Percentiles rank a stretch among this genome's conserved stretches.
phyloP scores from a whole-genome alignment of 1,140 invertebrate species.

The Homarus americanus region DNA sequence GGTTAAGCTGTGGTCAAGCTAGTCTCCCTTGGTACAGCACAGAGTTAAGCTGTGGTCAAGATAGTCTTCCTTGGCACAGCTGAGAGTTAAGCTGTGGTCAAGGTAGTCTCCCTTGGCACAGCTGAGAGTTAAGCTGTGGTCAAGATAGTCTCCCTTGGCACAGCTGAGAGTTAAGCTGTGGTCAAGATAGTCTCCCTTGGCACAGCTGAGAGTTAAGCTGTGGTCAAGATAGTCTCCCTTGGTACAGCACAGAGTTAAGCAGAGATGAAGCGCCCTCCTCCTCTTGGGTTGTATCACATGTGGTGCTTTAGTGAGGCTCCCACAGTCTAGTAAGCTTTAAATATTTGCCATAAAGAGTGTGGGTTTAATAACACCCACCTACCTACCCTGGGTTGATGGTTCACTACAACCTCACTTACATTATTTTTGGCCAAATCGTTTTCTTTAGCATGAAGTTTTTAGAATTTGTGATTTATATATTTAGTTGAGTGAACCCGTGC shows the following conservation, averaged over 20 bases:
- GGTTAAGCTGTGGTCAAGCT: too few relatives aligned
- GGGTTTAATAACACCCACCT: constrained; percentile 14
- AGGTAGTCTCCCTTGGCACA: too few relatives aligned
- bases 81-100: too few relatives aligned
- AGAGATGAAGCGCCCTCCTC: background rate
- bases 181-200: too few relatives aligned
- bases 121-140: too few relatives aligned
- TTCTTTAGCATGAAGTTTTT: constrained; percentile 14
- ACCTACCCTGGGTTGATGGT: constrained; percentile 36
- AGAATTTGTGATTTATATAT: background rate
- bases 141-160: too few relatives aligned
- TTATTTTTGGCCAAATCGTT: background rate
- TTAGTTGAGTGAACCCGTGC: constrained; percentile 23
- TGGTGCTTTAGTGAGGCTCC: constrained; percentile 15
- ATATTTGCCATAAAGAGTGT: constrained; percentile 15
- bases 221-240: too few relatives aligned
- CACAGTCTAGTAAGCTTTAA: constrained; percentile 39
- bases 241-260: background rate
- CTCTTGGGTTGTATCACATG: background rate
- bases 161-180: too few relatives aligned
- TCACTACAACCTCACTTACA: constrained; percentile 17
- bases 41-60: too few relatives aligned
- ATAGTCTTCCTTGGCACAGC: too few relatives aligned
- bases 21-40: too few relatives aligned
- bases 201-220: too few relatives aligned